Evolutionary conservation across 1,140 invertebrate genomes (phyloP), one percentile per base, ranked within the genome.

Genomic region (Ceratina japonica): DNA sequence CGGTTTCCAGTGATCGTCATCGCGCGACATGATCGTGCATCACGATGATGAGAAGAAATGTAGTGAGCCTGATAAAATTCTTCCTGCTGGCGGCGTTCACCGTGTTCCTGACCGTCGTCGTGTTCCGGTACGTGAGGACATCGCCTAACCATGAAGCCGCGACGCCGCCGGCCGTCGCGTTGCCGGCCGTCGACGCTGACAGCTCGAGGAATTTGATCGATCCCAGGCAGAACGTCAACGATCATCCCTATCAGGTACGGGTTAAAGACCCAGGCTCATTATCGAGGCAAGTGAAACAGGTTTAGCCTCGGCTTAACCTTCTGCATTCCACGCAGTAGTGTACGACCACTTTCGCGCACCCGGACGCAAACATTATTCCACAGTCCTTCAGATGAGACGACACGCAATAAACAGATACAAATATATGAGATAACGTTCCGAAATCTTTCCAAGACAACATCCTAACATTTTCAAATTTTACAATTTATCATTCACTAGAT

Each of bases 51-150:
- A 92, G 87, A 84, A 91, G 92, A 59, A 93, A 93, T 89, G 87
- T 92, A 49, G 87, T 92, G 81, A 93, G 92, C 87, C 82, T 92
- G 74, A 80, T 92, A 44, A 93, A 93, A 79, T 93, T 93, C 77
- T 83, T 91, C 62, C 84, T 88, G 18, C 80, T 93, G n/a, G 91
- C 91, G 49, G 79, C 85, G n/a, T 86, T 91, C 22, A 92, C 92
- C 8, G 89, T 93, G 20, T 86, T 93, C n/a, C 83, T 91, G 13
- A 93, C 93, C 51, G 89, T 92, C 0, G 80, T 93, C 0, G 80
- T 93, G 51, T 93, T 93, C 76, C 90, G 91, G 5, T 90, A 89
- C 52, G 82, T 93, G 2, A 87, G 92, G 20, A 72, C 81, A 2
- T 88, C 88, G 2, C 72, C 81, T 63, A 88, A 85, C 71, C 75